These are phyloP conservation scores for Grus americana DNA, from an alignment of 2,113 vertebrate species.

Conservation along the genomic window DNA sequence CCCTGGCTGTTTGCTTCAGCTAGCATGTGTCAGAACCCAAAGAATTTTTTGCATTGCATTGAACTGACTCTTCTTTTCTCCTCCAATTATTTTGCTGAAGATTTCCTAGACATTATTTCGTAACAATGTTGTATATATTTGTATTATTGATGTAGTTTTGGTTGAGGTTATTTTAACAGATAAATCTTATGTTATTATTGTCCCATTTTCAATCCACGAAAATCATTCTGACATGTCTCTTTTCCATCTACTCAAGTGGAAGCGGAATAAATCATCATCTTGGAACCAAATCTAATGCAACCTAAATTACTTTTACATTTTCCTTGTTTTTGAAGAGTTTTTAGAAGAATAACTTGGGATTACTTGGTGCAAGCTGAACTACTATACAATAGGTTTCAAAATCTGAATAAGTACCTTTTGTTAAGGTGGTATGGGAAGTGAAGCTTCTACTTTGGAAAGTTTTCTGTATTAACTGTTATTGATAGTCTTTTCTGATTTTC, in stretches of 20 bases:
- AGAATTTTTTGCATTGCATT: not conserved
- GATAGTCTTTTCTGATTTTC: not conserved
- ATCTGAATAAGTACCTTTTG: not conserved
- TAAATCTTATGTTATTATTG: not conserved
- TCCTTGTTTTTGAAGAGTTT: too few species aligned
- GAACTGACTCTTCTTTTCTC: not conserved
- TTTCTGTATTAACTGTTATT: not conserved
- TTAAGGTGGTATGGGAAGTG: not conserved
- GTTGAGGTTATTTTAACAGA: not conserved
- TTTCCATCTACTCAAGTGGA: not conserved
- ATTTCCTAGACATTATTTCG: not conserved
- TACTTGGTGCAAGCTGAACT: not conserved
- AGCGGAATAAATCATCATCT: not conserved
- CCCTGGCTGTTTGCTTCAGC: not conserved
- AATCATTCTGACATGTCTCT: not conserved
- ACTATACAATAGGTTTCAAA: not conserved
- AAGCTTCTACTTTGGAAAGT: not conserved
- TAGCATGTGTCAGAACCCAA: not conserved
- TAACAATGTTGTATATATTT: not conserved
- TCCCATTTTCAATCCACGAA: not conserved
- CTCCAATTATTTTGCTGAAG: not conserved
- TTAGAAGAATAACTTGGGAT: not conserved
- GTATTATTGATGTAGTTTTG: not conserved
- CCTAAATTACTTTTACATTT: too few species aligned
- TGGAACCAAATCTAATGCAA: too few species aligned